Conservation (phyloP, 2,113 vertebrate genomes). For the Anolis sagrei region DNA sequence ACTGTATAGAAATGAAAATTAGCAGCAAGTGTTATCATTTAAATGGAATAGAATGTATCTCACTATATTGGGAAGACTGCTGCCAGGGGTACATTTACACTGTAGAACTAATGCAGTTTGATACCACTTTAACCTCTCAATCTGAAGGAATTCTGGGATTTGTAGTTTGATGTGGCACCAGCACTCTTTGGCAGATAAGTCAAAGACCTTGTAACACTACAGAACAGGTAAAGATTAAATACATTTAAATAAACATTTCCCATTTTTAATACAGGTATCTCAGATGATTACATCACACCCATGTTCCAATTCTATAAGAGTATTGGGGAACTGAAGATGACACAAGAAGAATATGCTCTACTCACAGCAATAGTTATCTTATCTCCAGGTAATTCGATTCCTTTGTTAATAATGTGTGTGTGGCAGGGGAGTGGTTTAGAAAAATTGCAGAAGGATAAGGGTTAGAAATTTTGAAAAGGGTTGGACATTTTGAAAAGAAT, state of each 20-base stretch:
- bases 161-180: too few relatives aligned
- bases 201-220: too few relatives aligned
- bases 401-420: neutral
- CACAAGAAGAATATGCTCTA: constrained; percentile 92
- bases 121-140: too few relatives aligned
- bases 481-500: neutral
- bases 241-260: neutral
- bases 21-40: too few relatives aligned
- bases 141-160: too few relatives aligned
- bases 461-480: neutral
- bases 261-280: constrained; percentile 83
- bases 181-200: too few relatives aligned
- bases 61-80: too few relatives aligned
- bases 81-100: too few relatives aligned
- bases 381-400: constrained; percentile 87
- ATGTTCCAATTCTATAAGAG: constrained; percentile 99
- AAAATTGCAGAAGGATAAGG: neutral
- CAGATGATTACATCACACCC: constrained; percentile 93
- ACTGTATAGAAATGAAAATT: too few relatives aligned
- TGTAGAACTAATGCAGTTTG: too few relatives aligned
- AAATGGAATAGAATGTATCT: too few relatives aligned
- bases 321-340: constrained; percentile 91
- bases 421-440: constrained; percentile 13
- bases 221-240: too few relatives aligned
- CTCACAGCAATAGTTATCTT: constrained; percentile 94